Evolutionary conservation across 2,797 vertebrate genomes (phyloP), one percentile per base, ranked within the genome.

Genomic region (Phoeniculus purpureus): DNA sequence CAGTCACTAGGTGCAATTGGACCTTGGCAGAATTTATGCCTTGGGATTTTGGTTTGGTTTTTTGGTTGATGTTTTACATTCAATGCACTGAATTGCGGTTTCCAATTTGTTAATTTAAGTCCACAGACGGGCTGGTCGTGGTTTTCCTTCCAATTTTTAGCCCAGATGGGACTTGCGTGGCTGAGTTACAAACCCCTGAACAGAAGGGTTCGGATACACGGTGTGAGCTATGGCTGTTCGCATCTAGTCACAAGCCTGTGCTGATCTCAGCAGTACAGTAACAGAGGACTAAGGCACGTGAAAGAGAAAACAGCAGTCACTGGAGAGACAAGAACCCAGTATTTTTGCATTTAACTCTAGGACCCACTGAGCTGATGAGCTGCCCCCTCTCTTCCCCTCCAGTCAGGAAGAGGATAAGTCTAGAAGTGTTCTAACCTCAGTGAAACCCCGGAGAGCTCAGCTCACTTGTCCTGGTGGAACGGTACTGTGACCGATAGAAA

Each of bases 171-270:
- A 93, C 54, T 78, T 72, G 71, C 79, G 86, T 87, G 91, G 94
- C 81, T 91, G 96, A 97, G 97, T 96, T 96, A 86, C 94, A 97
- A 96, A 94, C 93, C 96, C 96, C 96, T 86, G 93, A 95, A 97
- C 4, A 95, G 89, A 95, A 97, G 95, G 97, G 81, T 74, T 96
- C 96, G 94, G 92, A 78, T 55, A 91, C 60, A n/a, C 88, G 96
- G 92, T 50, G 65, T 75, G 60, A 90, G 86, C 71, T 74, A 16
- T 26, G 90, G 83, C 76, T 78, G 74, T 50, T 81, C 67, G 54
- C 70, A 68, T 59, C 86, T 72, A 82, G 58, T 31, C 87, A 59
- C 15, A 51, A 54, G 27, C 64, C 72, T 55, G 60, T 1, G 7
- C 86, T 60, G 56, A 66, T 18, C 43, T 73, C 56, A 26, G 8